Percentiles rank a stretch among this genome's conserved stretches.
Conservation (phyloP, 2,797 vertebrate species). For the Xerus rutilus region DNA sequence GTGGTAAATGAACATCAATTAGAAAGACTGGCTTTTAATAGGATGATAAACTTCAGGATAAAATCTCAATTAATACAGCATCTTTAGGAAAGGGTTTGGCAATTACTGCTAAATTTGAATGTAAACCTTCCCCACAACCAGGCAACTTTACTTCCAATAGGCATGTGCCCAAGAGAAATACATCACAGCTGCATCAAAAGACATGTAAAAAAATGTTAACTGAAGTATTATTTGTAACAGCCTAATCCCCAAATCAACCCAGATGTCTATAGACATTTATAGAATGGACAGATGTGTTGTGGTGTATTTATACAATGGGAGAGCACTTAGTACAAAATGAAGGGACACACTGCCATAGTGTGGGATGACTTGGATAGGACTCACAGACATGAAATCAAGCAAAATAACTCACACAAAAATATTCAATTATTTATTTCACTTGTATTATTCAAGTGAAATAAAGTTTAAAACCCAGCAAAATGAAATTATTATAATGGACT, state of each 20-base stretch:
- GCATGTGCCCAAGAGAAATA: not conserved
- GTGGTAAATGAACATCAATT: not conserved
- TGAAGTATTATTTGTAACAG: not conserved
- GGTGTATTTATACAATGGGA: not conserved
- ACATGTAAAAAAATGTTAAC: not conserved
- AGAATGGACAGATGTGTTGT: not conserved
- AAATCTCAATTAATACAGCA: not conserved
- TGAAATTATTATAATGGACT: not conserved
- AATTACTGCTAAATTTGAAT: not conserved
- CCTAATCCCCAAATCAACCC: not conserved
- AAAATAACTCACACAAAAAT: not conserved
- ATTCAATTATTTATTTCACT: not conserved
- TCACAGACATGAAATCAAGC: not conserved
- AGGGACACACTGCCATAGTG: not conserved
- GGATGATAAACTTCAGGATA: not conserved
- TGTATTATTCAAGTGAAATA: not conserved
- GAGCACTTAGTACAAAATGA: not conserved
- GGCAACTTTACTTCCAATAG: not conserved
- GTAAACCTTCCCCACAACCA: not conserved
- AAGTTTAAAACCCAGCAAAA: not conserved
- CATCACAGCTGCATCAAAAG: not conserved
- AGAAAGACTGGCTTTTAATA: not conserved
- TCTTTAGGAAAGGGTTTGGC: not conserved
- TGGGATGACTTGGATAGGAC: not conserved
- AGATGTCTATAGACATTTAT: not conserved